Evolutionary conservation across 2,888 invertebrate genomes (phyloP).

Genomic region (Melanargia galathea): DNA sequence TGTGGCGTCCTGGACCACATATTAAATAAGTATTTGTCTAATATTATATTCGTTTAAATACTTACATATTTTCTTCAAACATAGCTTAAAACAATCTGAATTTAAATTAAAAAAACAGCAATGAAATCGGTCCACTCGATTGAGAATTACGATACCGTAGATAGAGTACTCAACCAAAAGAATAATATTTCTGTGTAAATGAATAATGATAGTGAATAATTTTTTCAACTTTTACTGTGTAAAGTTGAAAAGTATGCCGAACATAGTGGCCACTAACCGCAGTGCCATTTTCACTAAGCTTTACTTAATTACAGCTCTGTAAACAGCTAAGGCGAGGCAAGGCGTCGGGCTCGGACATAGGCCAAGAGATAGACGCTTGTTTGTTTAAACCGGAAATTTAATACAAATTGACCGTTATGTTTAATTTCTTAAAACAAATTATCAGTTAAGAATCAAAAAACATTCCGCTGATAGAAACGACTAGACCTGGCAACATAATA

Average conservation of each 20-base stretch:
- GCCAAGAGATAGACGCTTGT: slow-evolving; percentile 8
- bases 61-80: no score
- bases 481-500: no score
- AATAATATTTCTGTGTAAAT: no score
- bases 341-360: neutral
- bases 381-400: neutral
- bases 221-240: neutral
- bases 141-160: no score
- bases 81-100: no score
- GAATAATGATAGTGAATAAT: no score
- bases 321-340: slow-evolving; percentile 38
- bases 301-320: slow-evolving; percentile 49
- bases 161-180: no score
- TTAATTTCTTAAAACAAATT: no score
- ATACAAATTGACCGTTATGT: neutral
- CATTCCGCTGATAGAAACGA: neutral
- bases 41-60: no score
- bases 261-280: slow-evolving; percentile 46
- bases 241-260: slow-evolving; percentile 32
- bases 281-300: slow-evolving; percentile 45
- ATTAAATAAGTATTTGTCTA: neutral
- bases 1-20: neutral
- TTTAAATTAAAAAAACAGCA: no score
- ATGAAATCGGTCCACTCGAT: no score
- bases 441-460: neutral